Conservation (phyloP, 2,113 vertebrate genomes). For the Clarias gariepinus region DNA sequence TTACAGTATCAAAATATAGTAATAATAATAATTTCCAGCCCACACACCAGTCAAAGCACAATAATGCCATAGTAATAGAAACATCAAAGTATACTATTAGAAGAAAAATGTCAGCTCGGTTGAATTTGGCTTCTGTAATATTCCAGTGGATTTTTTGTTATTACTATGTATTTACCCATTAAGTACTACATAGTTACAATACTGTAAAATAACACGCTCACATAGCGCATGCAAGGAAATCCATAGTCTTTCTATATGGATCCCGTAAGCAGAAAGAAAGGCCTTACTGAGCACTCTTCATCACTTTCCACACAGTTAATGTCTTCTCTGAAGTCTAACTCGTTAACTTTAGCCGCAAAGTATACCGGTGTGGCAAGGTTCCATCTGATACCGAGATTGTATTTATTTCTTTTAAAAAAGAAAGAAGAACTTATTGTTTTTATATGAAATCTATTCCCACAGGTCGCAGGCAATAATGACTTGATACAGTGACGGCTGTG, state of each 20-base stretch:
- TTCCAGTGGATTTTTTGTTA: neutral
- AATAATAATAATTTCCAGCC: neutral
- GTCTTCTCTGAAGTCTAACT: slow-evolving; percentile 62
- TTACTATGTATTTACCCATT: neutral
- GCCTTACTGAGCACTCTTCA: slow-evolving; percentile 27
- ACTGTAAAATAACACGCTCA: neutral
- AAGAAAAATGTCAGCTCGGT: neutral
- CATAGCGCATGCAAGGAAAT: neutral
- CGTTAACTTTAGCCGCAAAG: slow-evolving; percentile 75
- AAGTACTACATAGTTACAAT: neutral
- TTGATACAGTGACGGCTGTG: slow-evolving; percentile 74
- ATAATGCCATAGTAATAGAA: neutral
- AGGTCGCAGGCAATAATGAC: slow-evolving; percentile 79
- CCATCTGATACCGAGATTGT: slow-evolving; percentile 50
- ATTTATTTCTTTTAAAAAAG: slow-evolving; percentile 42
- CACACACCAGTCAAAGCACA: neutral
- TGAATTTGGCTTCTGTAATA: neutral
- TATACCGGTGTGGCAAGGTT: slow-evolving; percentile 66
- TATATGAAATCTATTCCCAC: slow-evolving; percentile 79
- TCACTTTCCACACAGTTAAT: slow-evolving; percentile 52
- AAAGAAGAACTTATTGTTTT: slow-evolving; percentile 77
- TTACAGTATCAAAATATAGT: too few relatives aligned
- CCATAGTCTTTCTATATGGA: neutral
- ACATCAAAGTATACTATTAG: neutral
- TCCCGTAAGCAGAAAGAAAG: slow-evolving; percentile 5